A percentile compares a stretch with the other conserved stretches of the same genome.
These are phyloP conservation scores for Cyphomyrus plagiostoma DNA, from an alignment of 2,113 vertebrate species.

Conservation along the genomic window DNA sequence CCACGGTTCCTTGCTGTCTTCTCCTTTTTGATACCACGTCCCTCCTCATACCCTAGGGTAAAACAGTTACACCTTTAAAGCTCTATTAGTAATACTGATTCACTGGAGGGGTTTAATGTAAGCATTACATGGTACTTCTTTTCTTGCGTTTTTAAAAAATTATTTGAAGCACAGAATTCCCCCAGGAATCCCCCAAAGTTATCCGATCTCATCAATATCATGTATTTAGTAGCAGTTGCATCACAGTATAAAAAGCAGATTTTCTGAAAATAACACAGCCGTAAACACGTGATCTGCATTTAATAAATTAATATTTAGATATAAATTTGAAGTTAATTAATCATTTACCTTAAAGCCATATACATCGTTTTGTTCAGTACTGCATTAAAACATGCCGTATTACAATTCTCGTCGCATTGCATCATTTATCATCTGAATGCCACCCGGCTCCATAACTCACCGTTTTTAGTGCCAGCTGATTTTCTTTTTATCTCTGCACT, in stretches of 20 bases:
- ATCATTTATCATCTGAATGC: neutral
- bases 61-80: neutral
- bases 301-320: neutral
- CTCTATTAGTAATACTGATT: neutral
- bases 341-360: neutral
- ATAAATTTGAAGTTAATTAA: neutral
- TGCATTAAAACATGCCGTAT: neutral
- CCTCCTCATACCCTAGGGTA: neutral
- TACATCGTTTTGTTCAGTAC: neutral
- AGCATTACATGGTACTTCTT: neutral
- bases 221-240: neutral
- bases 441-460: neutral
- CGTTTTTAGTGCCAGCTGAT: neutral
- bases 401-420: neutral
- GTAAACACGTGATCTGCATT: neutral
- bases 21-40: conserved; percentile 10
- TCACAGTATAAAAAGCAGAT: neutral
- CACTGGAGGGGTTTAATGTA: neutral
- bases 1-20: neutral
- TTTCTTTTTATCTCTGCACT: neutral
- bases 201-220: neutral
- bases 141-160: neutral
- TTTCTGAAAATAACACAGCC: neutral
- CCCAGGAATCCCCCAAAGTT: neutral
- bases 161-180: neutral